Evolutionary conservation across 1,140 invertebrate genomes (phyloP).

Genomic region (Episyrphus balteatus): DNA sequence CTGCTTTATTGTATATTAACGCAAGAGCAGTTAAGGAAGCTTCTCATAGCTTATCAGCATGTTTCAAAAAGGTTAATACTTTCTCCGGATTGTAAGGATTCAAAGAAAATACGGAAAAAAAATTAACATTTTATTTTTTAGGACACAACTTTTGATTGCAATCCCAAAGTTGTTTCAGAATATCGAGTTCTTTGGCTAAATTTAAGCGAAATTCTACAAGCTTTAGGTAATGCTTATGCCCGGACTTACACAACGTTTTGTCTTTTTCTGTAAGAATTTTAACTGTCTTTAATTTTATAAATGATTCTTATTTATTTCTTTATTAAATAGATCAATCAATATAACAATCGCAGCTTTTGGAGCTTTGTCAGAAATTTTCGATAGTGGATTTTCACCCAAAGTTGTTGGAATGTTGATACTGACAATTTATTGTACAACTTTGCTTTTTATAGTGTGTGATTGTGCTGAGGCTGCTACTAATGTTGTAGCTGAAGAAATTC

Average conservation of each 20-base stretch:
- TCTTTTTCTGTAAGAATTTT: constrained; percentile 43
- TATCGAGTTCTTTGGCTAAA: constrained; percentile 48
- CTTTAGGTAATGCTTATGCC: constrained; percentile 47
- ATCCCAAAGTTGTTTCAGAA: constrained; percentile 41
- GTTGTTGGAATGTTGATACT: constrained; percentile 48
- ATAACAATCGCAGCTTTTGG: constrained; percentile 45
- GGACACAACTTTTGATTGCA: constrained; percentile 43
- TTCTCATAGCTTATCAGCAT: constrained; percentile 39
- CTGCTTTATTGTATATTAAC: constrained; percentile 51
- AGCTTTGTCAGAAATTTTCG: constrained; percentile 47
- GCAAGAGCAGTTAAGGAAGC: constrained; percentile 48
- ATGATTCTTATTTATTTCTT: background rate
- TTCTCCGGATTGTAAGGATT: no score
- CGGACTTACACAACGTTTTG: constrained; percentile 49
- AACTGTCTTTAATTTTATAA: background rate
- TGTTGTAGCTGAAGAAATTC: constrained; percentile 42
- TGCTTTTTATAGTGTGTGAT: constrained; percentile 47
- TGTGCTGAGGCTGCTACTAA: constrained; percentile 47
- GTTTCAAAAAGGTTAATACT: constrained; percentile 36
- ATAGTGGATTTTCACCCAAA: constrained; percentile 50
- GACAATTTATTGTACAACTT: constrained; percentile 41
- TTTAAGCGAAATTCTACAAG: constrained; percentile 46
- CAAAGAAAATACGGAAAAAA: no score
- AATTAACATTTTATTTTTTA: constrained; percentile 24
- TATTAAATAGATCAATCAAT: constrained; percentile 37